These are phyloP conservation scores for Pristionchus fissidentatus DNA, from an alignment of 2,888 invertebrate species.

Conservation along the genomic window DNA sequence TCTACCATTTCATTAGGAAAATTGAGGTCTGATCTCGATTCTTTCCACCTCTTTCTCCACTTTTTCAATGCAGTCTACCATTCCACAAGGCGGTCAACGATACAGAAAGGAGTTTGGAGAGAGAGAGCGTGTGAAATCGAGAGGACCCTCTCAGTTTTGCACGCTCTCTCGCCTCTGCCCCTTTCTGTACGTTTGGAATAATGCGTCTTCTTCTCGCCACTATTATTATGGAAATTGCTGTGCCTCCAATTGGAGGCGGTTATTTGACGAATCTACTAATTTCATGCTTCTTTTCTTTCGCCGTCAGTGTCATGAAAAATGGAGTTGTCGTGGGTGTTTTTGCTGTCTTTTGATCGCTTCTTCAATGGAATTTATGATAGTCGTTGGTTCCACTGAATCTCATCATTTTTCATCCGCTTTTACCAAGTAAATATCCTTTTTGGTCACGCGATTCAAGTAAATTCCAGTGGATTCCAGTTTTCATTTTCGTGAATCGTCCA, in stretches of 20 bases:
- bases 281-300: background rate
- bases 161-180: background rate
- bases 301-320: too few species aligned
- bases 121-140: too few species aligned
- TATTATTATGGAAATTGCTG: conserved; percentile 2
- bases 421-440: background rate
- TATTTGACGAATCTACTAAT: background rate
- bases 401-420: background rate
- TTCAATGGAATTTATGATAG: background rate
- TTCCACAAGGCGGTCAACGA: too few species aligned
- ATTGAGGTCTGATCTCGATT: conserved; percentile 7
- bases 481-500: too few species aligned
- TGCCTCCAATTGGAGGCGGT: background rate
- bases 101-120: too few species aligned
- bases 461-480: too few species aligned
- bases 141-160: too few species aligned
- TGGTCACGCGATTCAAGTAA: too few species aligned
- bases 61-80: background rate
- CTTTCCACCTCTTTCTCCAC: background rate
- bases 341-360: background rate
- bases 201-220: background rate
- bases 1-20: conserved; percentile 4
- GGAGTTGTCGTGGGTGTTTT: background rate
- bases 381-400: background rate
- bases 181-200: background rate